Evolutionary conservation across 2,888 invertebrate species (phyloP).

Genomic region (Plagodis dolabraria): DNA sequence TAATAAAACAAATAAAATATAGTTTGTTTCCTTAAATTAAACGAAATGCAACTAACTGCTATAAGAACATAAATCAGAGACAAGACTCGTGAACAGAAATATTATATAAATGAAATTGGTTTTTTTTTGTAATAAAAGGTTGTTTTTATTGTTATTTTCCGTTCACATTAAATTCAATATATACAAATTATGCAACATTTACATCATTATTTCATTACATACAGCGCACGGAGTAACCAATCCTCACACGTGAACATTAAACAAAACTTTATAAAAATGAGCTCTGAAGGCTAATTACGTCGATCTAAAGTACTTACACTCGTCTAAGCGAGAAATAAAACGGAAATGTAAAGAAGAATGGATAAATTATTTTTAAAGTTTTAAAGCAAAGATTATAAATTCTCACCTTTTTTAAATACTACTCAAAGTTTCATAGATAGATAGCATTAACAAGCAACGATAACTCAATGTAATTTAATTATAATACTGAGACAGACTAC

Average conservation of each 20-base stretch:
- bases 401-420: no score
- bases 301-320: constrained; percentile 20
- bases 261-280: constrained; percentile 63
- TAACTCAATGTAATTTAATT: neutral
- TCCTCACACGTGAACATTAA: constrained; percentile 21
- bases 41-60: constrained; percentile 63
- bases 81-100: constrained; percentile 64
- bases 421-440: neutral
- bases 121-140: constrained; percentile 79
- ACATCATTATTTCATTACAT: constrained; percentile 79
- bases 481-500: constrained; percentile 15
- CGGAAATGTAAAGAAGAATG: constrained; percentile 24
- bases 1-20: constrained; percentile 47
- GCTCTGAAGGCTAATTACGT: constrained; percentile 44
- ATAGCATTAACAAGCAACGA: neutral
- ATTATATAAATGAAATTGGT: constrained; percentile 70
- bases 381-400: no score
- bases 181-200: constrained; percentile 83
- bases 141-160: constrained; percentile 74
- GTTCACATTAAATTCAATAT: constrained; percentile 82
- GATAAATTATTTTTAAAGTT: neutral
- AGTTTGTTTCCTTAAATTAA: constrained; percentile 55
- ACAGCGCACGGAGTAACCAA: constrained; percentile 41
- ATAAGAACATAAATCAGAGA: constrained; percentile 67
- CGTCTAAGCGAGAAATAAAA: constrained; percentile 13